Conservation (phyloP, 2,797 vertebrate species). For the Nyctibius grandis region DNA sequence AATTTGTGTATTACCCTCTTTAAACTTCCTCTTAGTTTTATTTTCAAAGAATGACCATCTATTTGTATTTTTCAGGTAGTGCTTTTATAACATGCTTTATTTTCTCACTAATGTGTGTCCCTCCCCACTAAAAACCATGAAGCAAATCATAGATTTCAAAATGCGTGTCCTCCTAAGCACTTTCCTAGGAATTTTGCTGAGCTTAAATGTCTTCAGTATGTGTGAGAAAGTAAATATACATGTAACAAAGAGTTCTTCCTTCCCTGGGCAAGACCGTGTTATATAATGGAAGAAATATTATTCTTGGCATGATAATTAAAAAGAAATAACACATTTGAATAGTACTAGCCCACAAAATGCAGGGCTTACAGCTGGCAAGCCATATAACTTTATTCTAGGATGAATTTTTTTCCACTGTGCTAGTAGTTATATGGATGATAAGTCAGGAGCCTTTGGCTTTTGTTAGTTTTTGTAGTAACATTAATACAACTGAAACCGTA, state of each 20-base stretch:
- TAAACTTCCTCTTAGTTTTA: background rate
- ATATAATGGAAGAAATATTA: constrained; percentile 24
- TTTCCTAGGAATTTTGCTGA: constrained; percentile 30
- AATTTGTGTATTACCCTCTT: background rate
- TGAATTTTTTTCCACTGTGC: background rate
- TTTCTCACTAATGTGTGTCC: background rate
- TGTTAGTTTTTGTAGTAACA: constrained; percentile 7
- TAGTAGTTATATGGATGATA: background rate
- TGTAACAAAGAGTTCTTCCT: constrained; percentile 28
- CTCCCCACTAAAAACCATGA: background rate
- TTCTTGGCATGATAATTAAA: constrained; percentile 50
- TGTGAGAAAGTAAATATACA: constrained; percentile 39
- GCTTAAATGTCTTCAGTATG: background rate
- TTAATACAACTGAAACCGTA: background rate
- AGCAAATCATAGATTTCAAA: background rate
- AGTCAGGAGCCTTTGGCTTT: constrained; percentile 15
- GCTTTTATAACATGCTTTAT: background rate
- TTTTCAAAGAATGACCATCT: background rate
- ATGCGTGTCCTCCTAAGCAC: background rate
- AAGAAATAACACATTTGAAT: constrained; percentile 20
- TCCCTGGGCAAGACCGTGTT: background rate
- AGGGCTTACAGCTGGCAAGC: constrained; percentile 6
- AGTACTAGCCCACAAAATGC: background rate
- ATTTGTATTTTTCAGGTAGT: background rate
- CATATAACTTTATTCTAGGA: background rate